Evolutionary conservation across 1,140 invertebrate species (phyloP).

Genomic region (Calycopis cecrops): DNA sequence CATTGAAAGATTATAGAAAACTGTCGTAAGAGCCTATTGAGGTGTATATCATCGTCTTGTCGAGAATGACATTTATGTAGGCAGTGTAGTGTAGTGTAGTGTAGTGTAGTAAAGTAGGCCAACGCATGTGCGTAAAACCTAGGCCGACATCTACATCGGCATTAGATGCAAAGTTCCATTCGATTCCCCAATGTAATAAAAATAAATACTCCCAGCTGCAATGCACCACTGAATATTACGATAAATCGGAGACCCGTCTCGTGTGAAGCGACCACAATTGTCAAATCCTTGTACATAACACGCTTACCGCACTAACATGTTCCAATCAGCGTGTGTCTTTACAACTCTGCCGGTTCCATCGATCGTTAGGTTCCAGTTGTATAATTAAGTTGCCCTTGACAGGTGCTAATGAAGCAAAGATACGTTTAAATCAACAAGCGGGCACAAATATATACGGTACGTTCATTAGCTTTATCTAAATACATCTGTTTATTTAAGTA

Average conservation of each 20-base stretch:
- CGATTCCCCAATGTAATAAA: too few relatives aligned
- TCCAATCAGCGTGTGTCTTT: conserved; percentile 25
- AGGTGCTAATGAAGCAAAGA: conserved; percentile 27
- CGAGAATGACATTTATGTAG: too few relatives aligned
- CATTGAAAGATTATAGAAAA: too few relatives aligned
- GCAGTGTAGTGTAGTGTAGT: too few relatives aligned
- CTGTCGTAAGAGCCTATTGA: too few relatives aligned
- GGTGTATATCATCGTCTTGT: too few relatives aligned
- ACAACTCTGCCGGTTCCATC: conserved; percentile 5
- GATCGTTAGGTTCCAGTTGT: conserved; percentile 5
- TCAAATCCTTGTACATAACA: conserved; percentile 5
- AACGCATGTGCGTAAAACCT: too few relatives aligned
- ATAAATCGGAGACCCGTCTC: not conserved
- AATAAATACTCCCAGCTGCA: too few relatives aligned
- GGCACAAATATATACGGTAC: conserved; percentile 12
- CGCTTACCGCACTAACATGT: conserved; percentile 14
- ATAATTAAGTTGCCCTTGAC: conserved; percentile 21
- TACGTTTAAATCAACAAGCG: conserved; percentile 15
- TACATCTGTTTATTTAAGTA: conserved; percentile 3
- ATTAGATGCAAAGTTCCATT: too few relatives aligned
- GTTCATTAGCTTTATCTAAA: conserved; percentile 10
- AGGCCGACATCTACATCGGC: too few relatives aligned
- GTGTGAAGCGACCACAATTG: conserved; percentile 15
- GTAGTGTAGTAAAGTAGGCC: too few relatives aligned
- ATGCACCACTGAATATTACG: too few relatives aligned